Base-by-base conservation (phyloP, 2,113 vertebrate genomes). In the Plectropomus leopardus region DNA sequence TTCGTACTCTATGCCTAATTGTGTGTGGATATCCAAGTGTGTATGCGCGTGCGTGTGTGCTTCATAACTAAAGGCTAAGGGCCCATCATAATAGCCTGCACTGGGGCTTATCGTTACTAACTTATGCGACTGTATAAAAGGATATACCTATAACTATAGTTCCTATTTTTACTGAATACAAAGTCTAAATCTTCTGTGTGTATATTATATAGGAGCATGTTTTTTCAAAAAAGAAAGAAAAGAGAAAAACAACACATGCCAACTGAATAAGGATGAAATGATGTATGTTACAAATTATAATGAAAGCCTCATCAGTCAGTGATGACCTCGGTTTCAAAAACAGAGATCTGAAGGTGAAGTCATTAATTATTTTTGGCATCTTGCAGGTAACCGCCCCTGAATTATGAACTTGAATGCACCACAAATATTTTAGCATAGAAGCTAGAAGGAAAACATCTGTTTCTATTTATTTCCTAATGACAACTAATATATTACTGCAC, bases 311-410 rank as follows among this genome's bases (percentile, higher is more conserved):
- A 68, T 68, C n/a, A 81, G 9, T 80, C 45, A 81, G 1, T 45
- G 6, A 17, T 45, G 55, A 54, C 64, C 47, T 75, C 40, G 55
- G 17, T 55, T 54, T 28, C 4, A 59, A 42, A 58, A 64, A 32
- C 2, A 28, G 1, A 71, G 30, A 58, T 55, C 7, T 55, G 23
- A 57, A 40, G 58, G 57, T 69, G 57, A 63, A 75, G 23, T 48
- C 64, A 63, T 82, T 69, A n/a, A 75, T 75, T 63, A 75, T 68
- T 61, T 61, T 9, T 5, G 45, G 63, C 26, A 34, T 28, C 51
- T 19, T 30, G 5, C 54, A 15, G 44, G 32, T 66, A 51, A 55
- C 21, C 15, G 4, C 53, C 24, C 15, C 19, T 21, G 30, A 51
- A 14, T 23, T 23, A 34, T 57, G 4, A 65, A 40, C 51, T 67